Evolutionary conservation across 2,888 invertebrate genomes (phyloP).

Genomic region (Lamellibrachia columna): DNA sequence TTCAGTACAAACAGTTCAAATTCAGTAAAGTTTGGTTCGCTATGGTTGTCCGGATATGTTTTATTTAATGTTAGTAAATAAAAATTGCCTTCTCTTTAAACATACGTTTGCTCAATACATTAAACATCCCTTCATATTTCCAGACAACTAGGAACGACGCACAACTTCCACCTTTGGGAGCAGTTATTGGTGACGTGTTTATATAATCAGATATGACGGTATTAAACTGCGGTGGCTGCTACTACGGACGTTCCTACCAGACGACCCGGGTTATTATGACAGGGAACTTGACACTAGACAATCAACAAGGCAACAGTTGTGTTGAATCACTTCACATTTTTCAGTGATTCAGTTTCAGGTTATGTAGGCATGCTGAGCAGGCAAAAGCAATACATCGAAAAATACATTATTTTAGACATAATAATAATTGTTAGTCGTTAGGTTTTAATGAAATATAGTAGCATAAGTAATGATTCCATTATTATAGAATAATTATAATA

Average conservation of each 20-base stretch:
- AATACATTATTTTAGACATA: background rate
- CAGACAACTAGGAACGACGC: no score
- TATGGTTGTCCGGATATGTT: no score
- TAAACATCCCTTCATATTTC: no score
- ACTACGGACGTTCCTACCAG: background rate
- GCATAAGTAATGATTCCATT: background rate
- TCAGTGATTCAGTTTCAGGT: background rate
- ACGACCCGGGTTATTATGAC: background rate
- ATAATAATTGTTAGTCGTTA: background rate
- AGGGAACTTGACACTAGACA: background rate
- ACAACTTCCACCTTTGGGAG: no score
- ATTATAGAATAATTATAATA: background rate
- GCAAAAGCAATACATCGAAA: background rate
- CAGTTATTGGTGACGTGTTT: no score
- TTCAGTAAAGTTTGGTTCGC: no score
- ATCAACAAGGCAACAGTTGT: background rate
- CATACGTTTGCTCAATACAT: no score
- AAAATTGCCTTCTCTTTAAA: no score
- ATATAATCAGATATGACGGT: no score
- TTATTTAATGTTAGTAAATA: no score
- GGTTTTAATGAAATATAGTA: background rate
- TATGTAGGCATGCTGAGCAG: background rate
- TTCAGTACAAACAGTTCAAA: background rate
- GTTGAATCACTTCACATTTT: background rate
- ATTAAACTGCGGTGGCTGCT: background rate